A percentile compares a stretch with the other conserved stretches of the same genome.
phyloP scores from a whole-genome alignment of 2,113 vertebrate genomes.

The Stigmatopora argus region DNA sequence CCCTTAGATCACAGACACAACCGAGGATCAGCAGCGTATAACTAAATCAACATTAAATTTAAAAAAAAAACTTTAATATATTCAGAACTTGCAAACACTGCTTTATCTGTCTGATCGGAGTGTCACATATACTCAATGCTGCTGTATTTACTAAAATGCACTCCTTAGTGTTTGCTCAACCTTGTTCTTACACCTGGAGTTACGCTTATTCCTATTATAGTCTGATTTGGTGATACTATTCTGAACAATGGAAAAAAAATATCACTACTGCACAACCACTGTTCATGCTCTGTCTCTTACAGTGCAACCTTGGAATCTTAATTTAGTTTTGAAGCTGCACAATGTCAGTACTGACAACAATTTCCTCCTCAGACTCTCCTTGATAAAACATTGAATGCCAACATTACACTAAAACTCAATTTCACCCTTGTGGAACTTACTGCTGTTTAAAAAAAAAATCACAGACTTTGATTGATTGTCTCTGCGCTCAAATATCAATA shows the following conservation, averaged over 20 bases:
- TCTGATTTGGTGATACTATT: neutral
- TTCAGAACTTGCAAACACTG: neutral
- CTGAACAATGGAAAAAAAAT: neutral
- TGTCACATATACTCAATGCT: neutral
- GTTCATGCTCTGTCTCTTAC: neutral
- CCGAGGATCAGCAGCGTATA: neutral
- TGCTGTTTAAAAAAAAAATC: neutral
- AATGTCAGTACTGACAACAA: neutral
- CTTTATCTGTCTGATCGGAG: neutral
- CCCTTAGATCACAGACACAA: neutral
- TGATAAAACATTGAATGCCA: neutral
- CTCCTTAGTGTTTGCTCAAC: neutral
- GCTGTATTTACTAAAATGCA: neutral
- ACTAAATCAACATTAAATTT: neutral
- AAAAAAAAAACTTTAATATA: neutral
- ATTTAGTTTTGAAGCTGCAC: neutral
- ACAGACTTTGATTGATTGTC: constrained; percentile 25
- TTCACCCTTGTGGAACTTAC: constrained; percentile 16
- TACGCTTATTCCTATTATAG: neutral
- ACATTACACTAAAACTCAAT: constrained; percentile 7
- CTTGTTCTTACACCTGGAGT: neutral
- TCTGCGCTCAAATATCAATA: constrained; percentile 17
- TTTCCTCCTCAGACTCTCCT: neutral
- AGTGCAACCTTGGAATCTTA: neutral
- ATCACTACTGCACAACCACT: neutral